Conservation (phyloP, 2,797 vertebrate species). For the Acanthurus lineatus region DNA sequence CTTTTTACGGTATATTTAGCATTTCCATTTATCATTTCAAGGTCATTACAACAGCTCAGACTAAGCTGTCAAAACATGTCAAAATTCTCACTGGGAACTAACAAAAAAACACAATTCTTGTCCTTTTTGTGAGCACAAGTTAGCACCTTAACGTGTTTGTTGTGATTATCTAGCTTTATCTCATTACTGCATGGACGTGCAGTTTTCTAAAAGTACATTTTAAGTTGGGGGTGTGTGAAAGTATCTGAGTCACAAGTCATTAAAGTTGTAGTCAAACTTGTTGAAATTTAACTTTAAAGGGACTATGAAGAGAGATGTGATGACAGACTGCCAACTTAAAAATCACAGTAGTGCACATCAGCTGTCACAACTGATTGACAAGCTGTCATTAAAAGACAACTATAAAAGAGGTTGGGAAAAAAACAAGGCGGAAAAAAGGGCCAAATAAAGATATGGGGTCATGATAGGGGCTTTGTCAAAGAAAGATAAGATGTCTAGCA, state of each 20-base stretch:
- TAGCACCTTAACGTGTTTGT: background rate
- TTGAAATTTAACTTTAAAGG: conserved; percentile 42
- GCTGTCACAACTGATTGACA: conserved; percentile 55
- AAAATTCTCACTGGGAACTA: conserved; percentile 2
- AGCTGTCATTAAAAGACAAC: conserved; percentile 46
- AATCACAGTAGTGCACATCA: conserved; percentile 42
- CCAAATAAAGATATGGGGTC: background rate
- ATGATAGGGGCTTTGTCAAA: conserved; percentile 18
- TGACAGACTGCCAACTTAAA: conserved; percentile 54
- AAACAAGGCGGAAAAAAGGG: background rate
- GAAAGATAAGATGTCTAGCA: conserved; percentile 4
- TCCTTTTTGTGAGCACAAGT: background rate
- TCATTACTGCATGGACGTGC: background rate
- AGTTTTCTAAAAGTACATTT: background rate
- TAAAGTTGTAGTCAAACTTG: conserved; percentile 18
- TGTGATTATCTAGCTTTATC: background rate
- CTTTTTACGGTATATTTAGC: conserved; percentile 4
- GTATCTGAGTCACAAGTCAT: conserved; percentile 2
- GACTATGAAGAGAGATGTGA: conserved; percentile 25
- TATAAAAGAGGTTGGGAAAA: conserved; percentile 33
- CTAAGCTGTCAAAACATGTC: conserved; percentile 13
- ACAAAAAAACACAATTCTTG: background rate
- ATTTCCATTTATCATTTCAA: background rate
- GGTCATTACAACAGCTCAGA: conserved; percentile 15
- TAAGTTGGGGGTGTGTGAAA: background rate